phyloP scores from a whole-genome alignment of 2,113 vertebrate genomes.

The Triplophysa tibetana region DNA sequence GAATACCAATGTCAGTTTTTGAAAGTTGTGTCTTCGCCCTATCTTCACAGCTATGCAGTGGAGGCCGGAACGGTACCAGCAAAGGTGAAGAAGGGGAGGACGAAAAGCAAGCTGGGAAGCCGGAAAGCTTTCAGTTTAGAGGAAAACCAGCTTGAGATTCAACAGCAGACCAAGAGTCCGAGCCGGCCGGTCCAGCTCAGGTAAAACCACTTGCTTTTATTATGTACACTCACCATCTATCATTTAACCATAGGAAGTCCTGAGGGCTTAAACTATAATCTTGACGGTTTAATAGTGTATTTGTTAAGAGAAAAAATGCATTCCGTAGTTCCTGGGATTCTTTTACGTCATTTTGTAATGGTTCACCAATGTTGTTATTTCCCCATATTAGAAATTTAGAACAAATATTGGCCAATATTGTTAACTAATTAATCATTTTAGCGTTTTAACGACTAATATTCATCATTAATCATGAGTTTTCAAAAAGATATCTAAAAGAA shows the following conservation, averaged over 20 bases:
- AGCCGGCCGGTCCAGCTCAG: constrained; percentile 56
- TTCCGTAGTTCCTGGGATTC: too few relatives aligned
- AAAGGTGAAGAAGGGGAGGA: constrained; percentile 70
- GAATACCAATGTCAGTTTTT: too few relatives aligned
- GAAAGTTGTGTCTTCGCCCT: background rate
- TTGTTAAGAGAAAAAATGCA: too few relatives aligned
- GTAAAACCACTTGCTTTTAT: constrained; percentile 29
- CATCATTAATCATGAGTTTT: too few relatives aligned
- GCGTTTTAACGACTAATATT: too few relatives aligned
- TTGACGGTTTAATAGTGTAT: background rate
- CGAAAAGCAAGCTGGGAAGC: constrained; percentile 58
- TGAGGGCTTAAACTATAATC: background rate
- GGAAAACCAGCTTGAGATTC: constrained; percentile 64
- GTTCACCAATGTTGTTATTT: background rate
- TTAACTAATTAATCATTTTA: too few relatives aligned
- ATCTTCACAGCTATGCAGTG: constrained; percentile 67
- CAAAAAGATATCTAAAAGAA: too few relatives aligned
- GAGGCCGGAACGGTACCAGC: constrained; percentile 64
- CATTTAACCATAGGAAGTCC: background rate
- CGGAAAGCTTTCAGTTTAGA: constrained; percentile 79
- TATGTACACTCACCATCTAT: background rate
- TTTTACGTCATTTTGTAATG: too few relatives aligned
- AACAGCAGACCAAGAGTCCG: constrained; percentile 60
- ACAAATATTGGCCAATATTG: too few relatives aligned
- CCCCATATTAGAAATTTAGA: too few relatives aligned